Percentiles rank a stretch among this genome's conserved stretches.
These are phyloP conservation scores for Glandiceps talaboti DNA, from an alignment of 53 echinoderm and acorn worm species.

Conservation along the genomic window DNA sequence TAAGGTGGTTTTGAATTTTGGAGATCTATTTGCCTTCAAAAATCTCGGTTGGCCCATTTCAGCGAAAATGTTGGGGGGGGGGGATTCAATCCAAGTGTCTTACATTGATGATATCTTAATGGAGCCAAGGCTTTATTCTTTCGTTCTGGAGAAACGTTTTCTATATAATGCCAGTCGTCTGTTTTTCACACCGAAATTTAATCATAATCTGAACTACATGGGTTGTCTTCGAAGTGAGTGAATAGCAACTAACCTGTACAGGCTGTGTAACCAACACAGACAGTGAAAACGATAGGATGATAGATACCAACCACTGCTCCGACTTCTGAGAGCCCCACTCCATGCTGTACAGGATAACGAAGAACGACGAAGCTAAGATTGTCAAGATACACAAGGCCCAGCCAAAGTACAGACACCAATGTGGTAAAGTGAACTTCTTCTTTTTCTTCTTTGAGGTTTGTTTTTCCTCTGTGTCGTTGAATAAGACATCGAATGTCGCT, in stretches of 20 bases:
- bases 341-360: conserved; percentile 46
- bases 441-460: conserved; percentile 8
- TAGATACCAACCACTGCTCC: conserved; percentile 43
- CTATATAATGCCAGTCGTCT: no score
- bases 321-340: conserved; percentile 58
- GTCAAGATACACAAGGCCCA: conserved; percentile 37
- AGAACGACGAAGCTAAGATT: conserved; percentile 41
- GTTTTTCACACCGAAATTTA: no score
- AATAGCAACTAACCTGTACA: conserved; percentile 47
- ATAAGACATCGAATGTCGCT: background rate
- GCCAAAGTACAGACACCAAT: conserved; percentile 56
- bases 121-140: no score
- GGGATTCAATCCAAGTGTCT: no score
- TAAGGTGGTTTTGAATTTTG: no score
- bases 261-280: conserved; percentile 62
- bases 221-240: no score
- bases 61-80: no score
- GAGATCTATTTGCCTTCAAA: no score
- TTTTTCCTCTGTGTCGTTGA: background rate
- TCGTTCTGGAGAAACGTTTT: no score
- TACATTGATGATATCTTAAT: no score
- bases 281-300: conserved; percentile 55
- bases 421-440: conserved; percentile 41
- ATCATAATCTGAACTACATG: no score
- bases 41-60: no score